These are phyloP conservation scores for Kradibia gibbosae DNA, from an alignment of 1,140 invertebrate genomes.

Conservation along the genomic window DNA sequence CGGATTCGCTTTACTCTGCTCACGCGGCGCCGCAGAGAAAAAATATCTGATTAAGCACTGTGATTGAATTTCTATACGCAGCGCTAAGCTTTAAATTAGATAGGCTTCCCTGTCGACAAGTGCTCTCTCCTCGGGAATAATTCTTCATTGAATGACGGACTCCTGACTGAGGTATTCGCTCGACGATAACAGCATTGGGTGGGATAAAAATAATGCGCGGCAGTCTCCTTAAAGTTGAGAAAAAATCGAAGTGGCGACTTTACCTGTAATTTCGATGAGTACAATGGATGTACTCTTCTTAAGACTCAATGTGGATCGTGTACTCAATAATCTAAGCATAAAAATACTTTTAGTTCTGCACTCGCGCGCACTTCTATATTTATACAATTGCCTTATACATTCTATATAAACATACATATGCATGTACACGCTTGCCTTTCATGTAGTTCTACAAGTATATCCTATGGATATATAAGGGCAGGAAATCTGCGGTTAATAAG, in stretches of 20 bases:
- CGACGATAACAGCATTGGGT: background rate
- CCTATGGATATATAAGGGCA: no score
- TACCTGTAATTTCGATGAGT: background rate
- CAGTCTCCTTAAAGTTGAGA: background rate
- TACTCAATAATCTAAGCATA: no score
- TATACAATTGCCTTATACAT: no score
- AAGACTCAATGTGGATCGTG: no score
- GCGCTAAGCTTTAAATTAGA: conserved; percentile 36
- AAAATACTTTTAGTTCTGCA: no score
- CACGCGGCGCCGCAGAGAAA: background rate
- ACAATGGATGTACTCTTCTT: no score
- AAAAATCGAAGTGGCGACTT: background rate
- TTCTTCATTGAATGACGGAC: background rate
- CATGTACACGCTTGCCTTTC: background rate
- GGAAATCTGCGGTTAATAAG: background rate
- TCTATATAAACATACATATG: background rate
- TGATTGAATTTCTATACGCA: conserved; percentile 38
- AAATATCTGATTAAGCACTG: conserved; percentile 17
- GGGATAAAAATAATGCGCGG: background rate
- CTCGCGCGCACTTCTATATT: no score
- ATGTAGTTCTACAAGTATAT: background rate
- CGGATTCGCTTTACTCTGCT: background rate
- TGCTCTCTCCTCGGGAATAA: background rate
- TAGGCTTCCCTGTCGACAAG: background rate
- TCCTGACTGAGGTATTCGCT: background rate